These are phyloP conservation scores for Heliconius charithonia DNA, from an alignment of 2,888 invertebrate genomes.

Conservation along the genomic window DNA sequence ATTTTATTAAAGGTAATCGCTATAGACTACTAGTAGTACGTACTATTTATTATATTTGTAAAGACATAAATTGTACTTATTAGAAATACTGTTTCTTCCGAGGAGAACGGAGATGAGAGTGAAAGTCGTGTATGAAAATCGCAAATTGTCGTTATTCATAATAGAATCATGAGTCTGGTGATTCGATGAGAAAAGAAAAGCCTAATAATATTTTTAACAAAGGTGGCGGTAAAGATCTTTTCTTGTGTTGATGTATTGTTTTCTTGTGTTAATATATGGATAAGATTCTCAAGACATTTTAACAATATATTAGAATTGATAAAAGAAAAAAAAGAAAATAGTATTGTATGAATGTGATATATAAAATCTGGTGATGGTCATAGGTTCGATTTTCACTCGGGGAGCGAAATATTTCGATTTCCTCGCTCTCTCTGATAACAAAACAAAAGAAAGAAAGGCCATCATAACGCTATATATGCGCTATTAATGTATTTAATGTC, in stretches of 20 bases:
- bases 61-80: too few species aligned
- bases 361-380: too few species aligned
- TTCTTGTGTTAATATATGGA: background rate
- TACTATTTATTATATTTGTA: background rate
- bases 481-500: too few species aligned
- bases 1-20: too few species aligned
- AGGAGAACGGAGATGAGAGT: background rate
- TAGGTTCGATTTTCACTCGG: too few species aligned
- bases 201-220: background rate
- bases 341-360: too few species aligned
- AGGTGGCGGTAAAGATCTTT: background rate
- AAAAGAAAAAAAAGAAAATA: too few species aligned
- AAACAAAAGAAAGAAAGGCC: background rate
- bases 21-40: too few species aligned
- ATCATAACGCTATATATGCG: too few species aligned
- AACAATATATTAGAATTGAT: background rate
- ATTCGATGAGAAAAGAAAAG: background rate
- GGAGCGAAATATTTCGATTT: background rate
- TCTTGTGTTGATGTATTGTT: background rate
- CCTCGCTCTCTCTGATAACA: background rate
- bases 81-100: background rate
- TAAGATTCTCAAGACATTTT: background rate
- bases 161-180: background rate
- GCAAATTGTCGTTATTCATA: background rate
- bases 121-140: background rate